phyloP scores from a whole-genome alignment of 2,113 vertebrate species.

The Acrocephalus kingi region DNA sequence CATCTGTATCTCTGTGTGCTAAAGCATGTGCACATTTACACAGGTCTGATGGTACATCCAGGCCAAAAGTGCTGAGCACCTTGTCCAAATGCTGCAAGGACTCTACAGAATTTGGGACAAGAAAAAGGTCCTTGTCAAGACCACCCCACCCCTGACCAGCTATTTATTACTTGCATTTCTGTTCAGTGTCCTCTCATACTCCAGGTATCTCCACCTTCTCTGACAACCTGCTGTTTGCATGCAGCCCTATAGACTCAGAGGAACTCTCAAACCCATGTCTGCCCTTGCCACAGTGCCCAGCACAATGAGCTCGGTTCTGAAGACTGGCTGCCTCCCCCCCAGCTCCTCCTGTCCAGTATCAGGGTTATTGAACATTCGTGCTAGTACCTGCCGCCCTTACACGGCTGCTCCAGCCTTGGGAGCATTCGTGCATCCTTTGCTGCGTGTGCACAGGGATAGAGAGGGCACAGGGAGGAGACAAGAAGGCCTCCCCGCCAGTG shows the following conservation, averaged over 20 bases:
- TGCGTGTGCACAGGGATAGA: background rate
- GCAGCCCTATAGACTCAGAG: no score
- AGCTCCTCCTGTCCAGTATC: background rate
- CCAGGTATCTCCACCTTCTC: background rate
- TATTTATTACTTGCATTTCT: background rate
- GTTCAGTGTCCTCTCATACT: background rate
- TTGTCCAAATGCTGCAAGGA: no score
- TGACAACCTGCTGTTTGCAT: background rate
- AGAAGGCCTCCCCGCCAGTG: no score
- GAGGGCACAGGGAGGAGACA: background rate
- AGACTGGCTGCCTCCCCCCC: background rate
- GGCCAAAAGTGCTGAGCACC: background rate
- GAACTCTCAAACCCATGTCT: no score
- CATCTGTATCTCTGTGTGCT: background rate
- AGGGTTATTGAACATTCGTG: no score
- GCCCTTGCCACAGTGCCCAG: background rate
- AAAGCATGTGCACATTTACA: accelerated
- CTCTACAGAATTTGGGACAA: background rate
- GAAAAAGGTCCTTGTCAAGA: background rate
- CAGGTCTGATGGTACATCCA: background rate
- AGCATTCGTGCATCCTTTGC: background rate
- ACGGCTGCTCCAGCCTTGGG: background rate
- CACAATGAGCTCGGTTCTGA: background rate
- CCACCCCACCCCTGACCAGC: background rate
- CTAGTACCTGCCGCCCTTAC: background rate